Evolutionary conservation across 2,113 vertebrate genomes (phyloP).

Genomic region (Ammodytes dubius): DNA sequence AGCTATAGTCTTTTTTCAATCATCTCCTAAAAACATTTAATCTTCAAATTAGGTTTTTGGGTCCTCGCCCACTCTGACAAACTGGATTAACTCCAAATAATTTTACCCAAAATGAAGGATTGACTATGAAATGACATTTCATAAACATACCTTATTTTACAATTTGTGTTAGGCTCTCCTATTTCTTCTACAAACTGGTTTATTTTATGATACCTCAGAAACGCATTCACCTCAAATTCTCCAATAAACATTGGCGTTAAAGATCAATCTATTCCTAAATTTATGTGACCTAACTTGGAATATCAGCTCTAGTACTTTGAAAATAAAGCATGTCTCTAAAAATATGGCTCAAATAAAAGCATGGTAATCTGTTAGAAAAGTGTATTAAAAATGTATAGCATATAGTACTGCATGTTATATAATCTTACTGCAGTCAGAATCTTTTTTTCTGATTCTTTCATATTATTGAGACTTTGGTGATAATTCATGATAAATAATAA

Average conservation of each 20-base stretch:
- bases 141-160: background rate
- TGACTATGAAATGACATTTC: background rate
- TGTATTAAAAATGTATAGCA: background rate
- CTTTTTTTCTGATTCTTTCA: background rate
- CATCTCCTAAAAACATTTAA: constrained; percentile 22
- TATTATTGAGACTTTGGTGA: background rate
- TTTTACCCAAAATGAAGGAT: background rate
- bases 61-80: constrained; percentile 1
- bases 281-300: background rate
- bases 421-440: background rate
- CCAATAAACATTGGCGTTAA: background rate
- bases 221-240: background rate
- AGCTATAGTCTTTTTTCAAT: constrained; percentile 12
- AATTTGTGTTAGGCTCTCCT: background rate
- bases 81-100: constrained; percentile 37
- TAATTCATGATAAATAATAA: background rate
- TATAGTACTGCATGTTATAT: background rate
- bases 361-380: background rate
- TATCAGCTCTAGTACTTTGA: background rate
- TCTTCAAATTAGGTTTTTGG: constrained; percentile 5
- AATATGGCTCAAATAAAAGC: constrained; percentile 2
- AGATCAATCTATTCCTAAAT: background rate
- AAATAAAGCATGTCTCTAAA: background rate
- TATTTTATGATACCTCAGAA: background rate
- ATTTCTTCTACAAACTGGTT: background rate